These are phyloP conservation scores for Gallinago undulata DNA, from an alignment of 2,113 vertebrate genomes.

Conservation along the genomic window DNA sequence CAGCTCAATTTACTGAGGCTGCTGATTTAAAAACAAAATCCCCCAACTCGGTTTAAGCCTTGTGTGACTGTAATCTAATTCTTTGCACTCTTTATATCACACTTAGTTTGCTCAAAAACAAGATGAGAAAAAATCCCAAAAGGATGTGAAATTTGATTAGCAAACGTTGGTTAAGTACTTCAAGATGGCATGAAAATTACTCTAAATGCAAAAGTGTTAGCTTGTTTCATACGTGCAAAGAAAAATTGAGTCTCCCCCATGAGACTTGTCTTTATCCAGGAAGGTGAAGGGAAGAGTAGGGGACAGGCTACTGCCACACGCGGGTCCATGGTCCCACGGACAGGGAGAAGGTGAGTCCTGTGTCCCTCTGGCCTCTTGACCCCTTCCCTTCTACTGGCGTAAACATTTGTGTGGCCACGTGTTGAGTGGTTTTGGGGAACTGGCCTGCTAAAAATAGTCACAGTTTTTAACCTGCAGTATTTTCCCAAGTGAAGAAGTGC, in stretches of 20 bases:
- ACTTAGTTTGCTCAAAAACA: slow-evolving; percentile 36
- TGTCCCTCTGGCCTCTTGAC: neutral
- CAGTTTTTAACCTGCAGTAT: neutral
- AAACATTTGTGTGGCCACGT: neutral
- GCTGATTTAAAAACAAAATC: slow-evolving; percentile 29
- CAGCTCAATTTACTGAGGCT: slow-evolving; percentile 1
- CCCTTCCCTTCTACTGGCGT: neutral
- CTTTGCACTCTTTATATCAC: neutral
- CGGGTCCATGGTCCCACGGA: rapidly evolving
- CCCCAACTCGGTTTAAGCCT: neutral
- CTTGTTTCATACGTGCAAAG: neutral
- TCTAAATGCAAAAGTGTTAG: neutral
- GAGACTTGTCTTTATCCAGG: neutral
- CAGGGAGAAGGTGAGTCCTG: neutral
- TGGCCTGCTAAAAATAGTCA: slow-evolving; percentile 27
- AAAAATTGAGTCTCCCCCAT: neutral
- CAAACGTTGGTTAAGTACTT: slow-evolving; percentile 50
- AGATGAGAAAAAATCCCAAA: slow-evolving; percentile 31
- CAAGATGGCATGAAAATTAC: neutral
- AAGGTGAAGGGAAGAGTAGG: neutral
- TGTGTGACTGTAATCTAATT: neutral
- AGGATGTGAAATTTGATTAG: slow-evolving; percentile 60
- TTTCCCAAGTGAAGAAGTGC: neutral
- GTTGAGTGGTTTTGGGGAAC: neutral
- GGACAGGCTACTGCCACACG: neutral